These are phyloP conservation scores for Mechanitis mazaeus DNA, from an alignment of 2,888 invertebrate species.

Conservation along the genomic window DNA sequence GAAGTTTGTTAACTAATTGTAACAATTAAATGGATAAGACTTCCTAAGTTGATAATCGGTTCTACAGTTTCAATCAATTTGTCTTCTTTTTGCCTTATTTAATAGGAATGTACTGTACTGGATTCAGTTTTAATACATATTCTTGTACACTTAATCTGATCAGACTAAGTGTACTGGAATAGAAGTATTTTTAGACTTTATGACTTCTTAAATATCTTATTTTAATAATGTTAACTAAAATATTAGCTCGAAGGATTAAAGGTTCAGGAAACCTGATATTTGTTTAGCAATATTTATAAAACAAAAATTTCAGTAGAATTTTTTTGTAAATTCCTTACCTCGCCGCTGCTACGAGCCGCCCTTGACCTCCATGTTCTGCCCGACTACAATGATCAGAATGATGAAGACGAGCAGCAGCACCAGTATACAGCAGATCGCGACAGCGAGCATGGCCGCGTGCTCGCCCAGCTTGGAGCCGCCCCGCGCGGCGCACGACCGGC, in stretches of 20 bases:
- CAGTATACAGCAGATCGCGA: conserved; percentile 89
- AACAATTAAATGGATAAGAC: conserved; percentile 14
- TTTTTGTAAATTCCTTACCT: conserved; percentile 41
- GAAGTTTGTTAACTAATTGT: conserved; percentile 17
- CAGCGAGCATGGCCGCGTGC: conserved; percentile 84
- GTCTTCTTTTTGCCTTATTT: not conserved
- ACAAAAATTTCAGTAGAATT: too few species aligned
- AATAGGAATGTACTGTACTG: too few species aligned
- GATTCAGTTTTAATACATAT: too few species aligned
- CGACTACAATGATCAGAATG: conserved; percentile 87
- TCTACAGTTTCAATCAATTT: conserved; percentile 14
- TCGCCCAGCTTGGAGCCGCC: conserved; percentile 72
- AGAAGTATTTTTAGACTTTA: too few species aligned
- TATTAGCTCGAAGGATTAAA: too few species aligned
- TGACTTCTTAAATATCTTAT: too few species aligned
- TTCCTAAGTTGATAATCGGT: conserved; percentile 14
- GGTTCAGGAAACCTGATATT: too few species aligned
- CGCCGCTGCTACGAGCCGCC: conserved; percentile 72
- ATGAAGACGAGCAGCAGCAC: conserved; percentile 88
- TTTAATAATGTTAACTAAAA: too few species aligned
- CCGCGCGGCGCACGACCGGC: conserved; percentile 53
- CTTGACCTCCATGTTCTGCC: conserved; percentile 83
- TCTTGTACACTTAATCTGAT: too few species aligned
- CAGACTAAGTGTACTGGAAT: too few species aligned
- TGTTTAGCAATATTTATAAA: too few species aligned